Base-by-base conservation (phyloP, 1,140 invertebrate species). In the Pseudomyrmex cubaensis region DNA sequence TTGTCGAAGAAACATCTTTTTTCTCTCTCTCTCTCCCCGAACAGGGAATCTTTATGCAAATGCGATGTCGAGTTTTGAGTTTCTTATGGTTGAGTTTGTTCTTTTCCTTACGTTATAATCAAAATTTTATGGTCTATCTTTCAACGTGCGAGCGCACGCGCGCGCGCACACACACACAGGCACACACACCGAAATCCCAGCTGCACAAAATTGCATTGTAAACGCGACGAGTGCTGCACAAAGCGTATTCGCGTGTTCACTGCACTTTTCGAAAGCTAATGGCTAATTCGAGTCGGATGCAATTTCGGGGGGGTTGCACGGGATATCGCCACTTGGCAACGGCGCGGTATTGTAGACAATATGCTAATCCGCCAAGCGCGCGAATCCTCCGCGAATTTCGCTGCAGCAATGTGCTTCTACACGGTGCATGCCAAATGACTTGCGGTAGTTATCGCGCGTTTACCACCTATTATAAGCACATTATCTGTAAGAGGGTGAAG, bases 41-140 rank as follows among this genome's bases (percentile, higher is more conserved):
- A 52, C 76, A 61, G 66, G 86, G 62, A 76, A 62, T 69, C 85
- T 87, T 87, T 87, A 87, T 87, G 62, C 25, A 73, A 84, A 84
- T 73, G 63, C 56, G 54, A 77, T 67, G 74, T 67, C 61, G 67
- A 84, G 67, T 87, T 78, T 86, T 86, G 77, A 85, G 85, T 84
- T 70, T 7, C 54, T 69, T 17, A 17, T 2, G 10, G n/a, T 35
- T 35, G 35, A 35, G 35, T 35, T 35, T 13, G 52, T 64, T 44
- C 66, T 61, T 61, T 50, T 72, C 48, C 35, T 61, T 61, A 56
- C 20, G 54, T 59, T 66, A 61, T 80, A 80, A 80, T 80, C 76
- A 50, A 80, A 80, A 80, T 80, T 61, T 80, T 72, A 72, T 72
- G 22, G 54, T 15, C 76, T 35, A 15, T 35, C 63, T 44, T 7